phyloP scores from a whole-genome alignment of 2,888 invertebrate genomes.

The Pheosia gnoma region DNA sequence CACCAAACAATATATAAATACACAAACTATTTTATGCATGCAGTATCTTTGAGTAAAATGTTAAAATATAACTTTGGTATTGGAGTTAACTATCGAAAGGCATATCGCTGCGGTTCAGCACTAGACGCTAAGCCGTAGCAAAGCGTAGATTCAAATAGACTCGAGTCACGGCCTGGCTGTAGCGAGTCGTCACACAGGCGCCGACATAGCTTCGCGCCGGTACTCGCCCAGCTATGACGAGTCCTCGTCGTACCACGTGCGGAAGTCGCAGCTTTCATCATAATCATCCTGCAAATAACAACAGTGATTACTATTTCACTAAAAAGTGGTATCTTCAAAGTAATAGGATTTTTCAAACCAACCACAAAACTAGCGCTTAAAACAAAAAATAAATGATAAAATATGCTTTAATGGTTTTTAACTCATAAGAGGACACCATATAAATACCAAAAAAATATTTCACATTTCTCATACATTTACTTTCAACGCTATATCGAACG shows the following conservation, averaged over 20 bases:
- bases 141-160: conserved; percentile 30
- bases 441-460: too few species aligned
- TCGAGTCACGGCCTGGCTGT: conserved; percentile 27
- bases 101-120: conserved; percentile 41
- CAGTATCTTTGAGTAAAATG: conserved; percentile 58
- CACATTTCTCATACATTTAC: too few species aligned
- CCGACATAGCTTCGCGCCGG: conserved; percentile 39
- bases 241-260: conserved; percentile 79
- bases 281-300: conserved; percentile 67
- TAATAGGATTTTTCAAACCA: too few species aligned
- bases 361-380: too few species aligned
- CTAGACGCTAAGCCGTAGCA: conserved; percentile 39
- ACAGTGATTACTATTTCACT: background rate
- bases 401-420: too few species aligned
- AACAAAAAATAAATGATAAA: too few species aligned
- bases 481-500: too few species aligned
- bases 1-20: conserved; percentile 56
- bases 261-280: conserved; percentile 75
- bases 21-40: conserved; percentile 53
- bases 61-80: conserved; percentile 79
- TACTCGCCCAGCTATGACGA: conserved; percentile 69
- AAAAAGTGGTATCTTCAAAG: background rate
- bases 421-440: too few species aligned
- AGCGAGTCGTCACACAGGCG: conserved; percentile 43
- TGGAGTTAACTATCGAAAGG: conserved; percentile 67